phyloP scores from a whole-genome alignment of 1,140 invertebrate species.

The Cyclina sinensis region DNA sequence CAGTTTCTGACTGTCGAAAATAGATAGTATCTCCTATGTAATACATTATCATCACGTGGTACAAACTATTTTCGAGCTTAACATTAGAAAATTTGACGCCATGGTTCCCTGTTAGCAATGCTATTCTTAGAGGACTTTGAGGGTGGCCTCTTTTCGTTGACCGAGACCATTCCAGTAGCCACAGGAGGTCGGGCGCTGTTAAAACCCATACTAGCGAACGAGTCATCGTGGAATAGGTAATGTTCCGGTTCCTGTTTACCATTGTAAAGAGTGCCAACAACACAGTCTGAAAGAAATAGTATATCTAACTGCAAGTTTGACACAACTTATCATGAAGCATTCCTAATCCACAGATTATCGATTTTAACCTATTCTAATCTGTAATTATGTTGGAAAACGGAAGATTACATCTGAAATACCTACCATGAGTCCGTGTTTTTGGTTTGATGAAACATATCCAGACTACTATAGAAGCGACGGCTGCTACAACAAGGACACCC shows the following conservation, averaged over 20 bases:
- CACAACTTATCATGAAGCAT: no score
- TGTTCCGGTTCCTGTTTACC: not conserved
- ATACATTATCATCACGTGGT: no score
- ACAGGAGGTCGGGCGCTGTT: not conserved
- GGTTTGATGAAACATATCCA: constrained; percentile 34
- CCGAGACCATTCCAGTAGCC: not conserved
- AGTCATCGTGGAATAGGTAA: not conserved
- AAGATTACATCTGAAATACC: no score
- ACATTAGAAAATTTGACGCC: no score
- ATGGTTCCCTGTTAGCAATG: not conserved
- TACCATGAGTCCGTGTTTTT: constrained; percentile 42
- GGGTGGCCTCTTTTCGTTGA: not conserved
- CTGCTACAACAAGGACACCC: not conserved
- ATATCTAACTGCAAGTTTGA: no score
- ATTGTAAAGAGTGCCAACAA: not conserved
- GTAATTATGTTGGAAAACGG: no score
- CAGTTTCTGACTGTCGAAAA: no score
- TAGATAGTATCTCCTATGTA: no score
- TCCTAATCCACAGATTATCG: no score
- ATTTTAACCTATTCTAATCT: no score
- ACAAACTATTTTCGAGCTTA: no score
- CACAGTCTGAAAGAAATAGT: not conserved
- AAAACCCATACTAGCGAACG: constrained; percentile 17
- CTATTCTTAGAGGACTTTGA: not conserved
- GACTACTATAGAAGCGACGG: not conserved